Percentiles rank a stretch among this genome's conserved stretches.
These are phyloP conservation scores for Crocuta crocuta DNA, from an alignment of 2,113 vertebrate species.

Conservation along the genomic window DNA sequence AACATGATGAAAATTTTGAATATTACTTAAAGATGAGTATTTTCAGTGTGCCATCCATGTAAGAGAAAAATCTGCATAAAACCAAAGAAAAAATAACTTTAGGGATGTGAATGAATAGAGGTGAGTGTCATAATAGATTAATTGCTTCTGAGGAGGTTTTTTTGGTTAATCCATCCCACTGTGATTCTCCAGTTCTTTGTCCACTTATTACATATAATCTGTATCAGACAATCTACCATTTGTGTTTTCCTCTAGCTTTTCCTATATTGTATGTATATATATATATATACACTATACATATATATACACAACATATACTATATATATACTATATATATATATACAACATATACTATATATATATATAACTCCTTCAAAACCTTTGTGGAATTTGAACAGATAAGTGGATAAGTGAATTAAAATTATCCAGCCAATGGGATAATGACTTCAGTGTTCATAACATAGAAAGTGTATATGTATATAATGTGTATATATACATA, in stretches of 20 bases:
- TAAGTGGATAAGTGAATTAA: slow-evolving; percentile 1
- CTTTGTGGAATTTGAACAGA: background rate
- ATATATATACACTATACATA: too few relatives aligned
- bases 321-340: too few relatives aligned
- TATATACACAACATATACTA: too few relatives aligned
- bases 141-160: slow-evolving; percentile 14
- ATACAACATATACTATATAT: too few relatives aligned
- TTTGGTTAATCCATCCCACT: background rate
- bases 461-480: background rate
- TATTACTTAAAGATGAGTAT: background rate
- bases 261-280: background rate
- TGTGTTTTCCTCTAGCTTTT: slow-evolving; percentile 4
- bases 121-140: background rate
- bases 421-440: background rate
- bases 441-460: background rate
- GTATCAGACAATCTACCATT: background rate
- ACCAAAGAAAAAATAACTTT: background rate
- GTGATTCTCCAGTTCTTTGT: background rate
- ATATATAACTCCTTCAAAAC: background rate
- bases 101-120: background rate
- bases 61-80: slow-evolving; percentile 41
- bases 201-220: background rate
- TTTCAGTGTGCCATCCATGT: background rate
- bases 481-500: too few relatives aligned
- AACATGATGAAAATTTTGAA: slow-evolving; percentile 3